Percentiles rank a stretch among this genome's conserved stretches.
These are phyloP conservation scores for Sturnus vulgaris DNA, from an alignment of 2,113 vertebrate genomes.

Conservation along the genomic window DNA sequence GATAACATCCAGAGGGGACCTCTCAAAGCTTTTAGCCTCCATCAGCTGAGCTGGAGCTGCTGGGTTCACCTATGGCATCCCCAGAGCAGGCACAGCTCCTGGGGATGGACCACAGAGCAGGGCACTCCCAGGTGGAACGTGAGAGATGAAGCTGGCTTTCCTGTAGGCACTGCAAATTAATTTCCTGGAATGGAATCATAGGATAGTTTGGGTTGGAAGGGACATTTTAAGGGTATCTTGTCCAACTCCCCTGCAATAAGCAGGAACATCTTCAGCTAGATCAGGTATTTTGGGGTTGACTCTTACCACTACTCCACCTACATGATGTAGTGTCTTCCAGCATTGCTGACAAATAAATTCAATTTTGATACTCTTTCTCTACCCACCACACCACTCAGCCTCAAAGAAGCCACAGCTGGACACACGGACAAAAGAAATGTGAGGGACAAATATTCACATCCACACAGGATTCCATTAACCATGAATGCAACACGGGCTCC, in stretches of 20 bases:
- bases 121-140: not conserved
- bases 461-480: rapidly evolving
- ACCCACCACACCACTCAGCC: not conserved
- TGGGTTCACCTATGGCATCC: rapidly evolving
- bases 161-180: not conserved
- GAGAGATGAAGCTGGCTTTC: not conserved
- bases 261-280: not conserved
- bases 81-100: not conserved
- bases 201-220: not conserved
- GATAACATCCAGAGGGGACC: not conserved
- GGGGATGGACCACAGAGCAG: rapidly evolving
- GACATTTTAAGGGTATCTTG: not conserved
- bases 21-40: not conserved
- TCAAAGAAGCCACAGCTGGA: rapidly evolving
- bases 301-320: not conserved
- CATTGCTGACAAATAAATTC: not conserved
- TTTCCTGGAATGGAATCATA: not conserved
- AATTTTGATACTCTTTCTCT: not conserved
- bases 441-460: not conserved
- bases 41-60: not conserved
- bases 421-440: rapidly evolving
- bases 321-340: not conserved
- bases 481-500: rapidly evolving
- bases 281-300: not conserved
- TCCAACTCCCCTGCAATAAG: not conserved